These are phyloP conservation scores for Eremobia ochroleuca DNA, from an alignment of 2,888 invertebrate species.

Conservation along the genomic window DNA sequence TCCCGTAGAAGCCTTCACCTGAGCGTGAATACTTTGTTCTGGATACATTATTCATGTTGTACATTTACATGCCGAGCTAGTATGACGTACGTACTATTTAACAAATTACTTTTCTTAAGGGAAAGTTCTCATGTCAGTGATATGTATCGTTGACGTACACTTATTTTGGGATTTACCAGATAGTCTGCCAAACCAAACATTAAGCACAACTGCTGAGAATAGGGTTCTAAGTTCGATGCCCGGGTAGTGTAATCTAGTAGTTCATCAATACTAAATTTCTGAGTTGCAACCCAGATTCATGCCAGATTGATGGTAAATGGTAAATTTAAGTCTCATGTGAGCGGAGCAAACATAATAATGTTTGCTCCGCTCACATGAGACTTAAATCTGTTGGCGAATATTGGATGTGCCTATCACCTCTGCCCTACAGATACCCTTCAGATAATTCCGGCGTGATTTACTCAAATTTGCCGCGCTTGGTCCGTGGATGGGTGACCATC, in stretches of 20 bases:
- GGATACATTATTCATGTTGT: conserved; percentile 69
- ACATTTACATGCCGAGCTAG: conserved; percentile 59
- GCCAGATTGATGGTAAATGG: neutral
- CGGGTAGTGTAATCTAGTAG: neutral
- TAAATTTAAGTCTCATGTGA: no score
- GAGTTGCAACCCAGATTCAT: neutral
- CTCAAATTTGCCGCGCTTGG: no score
- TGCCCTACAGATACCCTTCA: neutral
- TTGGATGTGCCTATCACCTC: neutral
- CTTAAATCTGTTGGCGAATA: neutral
- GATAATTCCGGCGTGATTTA: neutral
- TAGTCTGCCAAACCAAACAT: neutral
- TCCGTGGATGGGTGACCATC: no score
- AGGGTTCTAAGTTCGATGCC: neutral
- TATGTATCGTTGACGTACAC: neutral
- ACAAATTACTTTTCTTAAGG: conserved; percentile 59
- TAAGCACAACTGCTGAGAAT: no score
- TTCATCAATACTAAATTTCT: neutral
- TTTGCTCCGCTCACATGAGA: neutral
- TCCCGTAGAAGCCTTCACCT: conserved; percentile 53
- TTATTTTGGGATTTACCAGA: neutral
- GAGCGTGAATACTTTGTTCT: conserved; percentile 64
- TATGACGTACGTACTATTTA: conserved; percentile 59
- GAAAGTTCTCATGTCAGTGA: conserved; percentile 5
- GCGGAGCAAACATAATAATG: no score